Evolutionary conservation across 1,140 invertebrate genomes (phyloP).

Genomic region (Drosophila nikananu): DNA sequence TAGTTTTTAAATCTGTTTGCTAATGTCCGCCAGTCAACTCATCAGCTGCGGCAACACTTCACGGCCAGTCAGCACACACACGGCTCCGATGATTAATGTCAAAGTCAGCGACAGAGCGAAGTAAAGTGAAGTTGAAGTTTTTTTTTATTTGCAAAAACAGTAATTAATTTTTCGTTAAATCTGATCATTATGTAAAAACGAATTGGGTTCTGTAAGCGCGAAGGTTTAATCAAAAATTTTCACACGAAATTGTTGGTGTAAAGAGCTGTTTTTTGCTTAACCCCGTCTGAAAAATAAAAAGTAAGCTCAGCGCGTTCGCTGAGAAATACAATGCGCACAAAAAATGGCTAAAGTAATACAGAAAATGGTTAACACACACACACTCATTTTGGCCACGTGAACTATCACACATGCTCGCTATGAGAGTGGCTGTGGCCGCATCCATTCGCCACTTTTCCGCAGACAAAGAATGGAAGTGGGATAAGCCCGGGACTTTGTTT

Average conservation of each 20-base stretch:
- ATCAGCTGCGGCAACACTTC: slow-evolving; percentile 43
- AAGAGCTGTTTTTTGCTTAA: slow-evolving; percentile 35
- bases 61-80: slow-evolving; percentile 31
- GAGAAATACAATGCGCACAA: slow-evolving; percentile 36
- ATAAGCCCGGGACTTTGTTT: slow-evolving; percentile 17
- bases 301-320: slow-evolving; percentile 28
- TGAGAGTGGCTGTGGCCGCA: slow-evolving; percentile 12
- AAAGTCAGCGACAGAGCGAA: slow-evolving; percentile 27
- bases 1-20: slow-evolving; percentile 47
- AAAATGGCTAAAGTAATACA: slow-evolving; percentile 13
- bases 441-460: slow-evolving; percentile 12
- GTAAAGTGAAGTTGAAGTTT: slow-evolving; percentile 1
- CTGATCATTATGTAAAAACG: slow-evolving; percentile 46
- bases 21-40: slow-evolving; percentile 34
- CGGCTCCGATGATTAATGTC: slow-evolving; percentile 47
- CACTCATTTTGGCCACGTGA: slow-evolving; percentile 20
- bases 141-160: slow-evolving; percentile 12
- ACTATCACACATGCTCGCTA: slow-evolving; percentile 42
- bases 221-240: slow-evolving; percentile 64
- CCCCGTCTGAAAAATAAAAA: slow-evolving; percentile 24
- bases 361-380: slow-evolving; percentile 41
- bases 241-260: slow-evolving; percentile 44
- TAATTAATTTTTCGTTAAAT: slow-evolving; percentile 52
- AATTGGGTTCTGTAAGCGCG: slow-evolving; percentile 36
- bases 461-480: slow-evolving; percentile 20